Evolutionary conservation across 2,888 invertebrate species (phyloP), one percentile per base, ranked within the genome.

Genomic region (Seira musarum): DNA sequence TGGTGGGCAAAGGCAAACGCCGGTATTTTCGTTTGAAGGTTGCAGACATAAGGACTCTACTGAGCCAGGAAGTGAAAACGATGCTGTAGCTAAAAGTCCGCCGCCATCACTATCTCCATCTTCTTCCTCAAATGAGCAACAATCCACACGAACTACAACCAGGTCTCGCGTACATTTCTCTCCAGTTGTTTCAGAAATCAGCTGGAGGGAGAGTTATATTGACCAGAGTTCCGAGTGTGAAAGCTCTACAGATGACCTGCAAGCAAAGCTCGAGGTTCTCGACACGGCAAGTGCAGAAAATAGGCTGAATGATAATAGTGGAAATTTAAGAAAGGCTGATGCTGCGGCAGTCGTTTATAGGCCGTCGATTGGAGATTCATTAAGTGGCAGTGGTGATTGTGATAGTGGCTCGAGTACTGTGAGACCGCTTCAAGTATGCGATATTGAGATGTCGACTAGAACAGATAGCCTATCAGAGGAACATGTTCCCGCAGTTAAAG

Each of bases 161-260:
- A 80, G 83, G 61, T 80, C 82, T 66, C 84, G 84, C 22, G 86
- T 86, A 19, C 85, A 85, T 69, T 87, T 87, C 60, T 82, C 81
- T 75, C 87, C 87, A 30, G 85, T 87, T 17, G 86, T 87, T 17
- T 84, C 85, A 24, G 83, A 83, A 73, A 83, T 83, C 79, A 83
- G 71, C 67, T 82, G 82, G 79, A 73, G 79, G 53, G 78, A 79
- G 71, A 86, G 85, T 68, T 87, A 87, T 79, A 86, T 84, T 69
- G 87, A 87, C 67, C 85, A 84, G 70, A 81, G 83, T 53, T 84
- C 84, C 19, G 85, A 85, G 49, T 82, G 71, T 71, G 84, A 85
- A 6, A 84, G 82, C 5, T 85, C 85, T 21, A 80, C 84, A 1
- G 83, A 85, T 22, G 84, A 84, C 78, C 74, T 81, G 24, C 65